A percentile compares a stretch with the other conserved stretches of the same genome.
These are phyloP conservation scores for Drosophila suzukii DNA, from an alignment of 1,140 invertebrate genomes.

Conservation along the genomic window DNA sequence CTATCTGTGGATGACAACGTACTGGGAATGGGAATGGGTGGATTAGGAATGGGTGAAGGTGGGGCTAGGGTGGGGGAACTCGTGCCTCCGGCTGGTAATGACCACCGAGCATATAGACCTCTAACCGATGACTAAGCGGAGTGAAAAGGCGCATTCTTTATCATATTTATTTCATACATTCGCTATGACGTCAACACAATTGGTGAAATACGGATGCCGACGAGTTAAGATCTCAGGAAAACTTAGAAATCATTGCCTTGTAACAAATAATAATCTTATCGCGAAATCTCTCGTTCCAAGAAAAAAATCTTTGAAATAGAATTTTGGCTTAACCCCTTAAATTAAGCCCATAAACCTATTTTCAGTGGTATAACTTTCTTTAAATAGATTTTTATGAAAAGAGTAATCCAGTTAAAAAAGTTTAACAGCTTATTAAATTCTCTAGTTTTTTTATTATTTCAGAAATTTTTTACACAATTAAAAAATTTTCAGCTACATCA, in stretches of 20 bases:
- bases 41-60: slow-evolving; percentile 5
- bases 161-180: slow-evolving; percentile 24
- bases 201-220: slow-evolving; percentile 8
- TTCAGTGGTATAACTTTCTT: too few species aligned
- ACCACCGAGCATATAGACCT: slow-evolving; percentile 34
- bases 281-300: too few species aligned
- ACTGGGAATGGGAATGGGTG: not conserved
- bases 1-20: slow-evolving; percentile 27
- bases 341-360: too few species aligned
- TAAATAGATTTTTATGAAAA: not conserved
- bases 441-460: slow-evolving; percentile 9
- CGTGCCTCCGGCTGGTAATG: slow-evolving; percentile 34
- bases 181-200: slow-evolving; percentile 44
- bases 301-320: too few species aligned
- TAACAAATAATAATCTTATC: not conserved
- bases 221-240: slow-evolving; percentile 4
- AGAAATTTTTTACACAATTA: not conserved
- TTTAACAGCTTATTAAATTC: not conserved
- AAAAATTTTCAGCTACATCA: not conserved
- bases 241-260: slow-evolving; percentile 28
- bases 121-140: slow-evolving; percentile 40
- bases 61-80: not conserved
- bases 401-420: not conserved
- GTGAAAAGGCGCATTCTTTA: slow-evolving; percentile 18
- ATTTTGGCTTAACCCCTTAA: too few species aligned